Evolutionary conservation across 2,797 vertebrate genomes (phyloP).

Genomic region (Gobio occitaniae): DNA sequence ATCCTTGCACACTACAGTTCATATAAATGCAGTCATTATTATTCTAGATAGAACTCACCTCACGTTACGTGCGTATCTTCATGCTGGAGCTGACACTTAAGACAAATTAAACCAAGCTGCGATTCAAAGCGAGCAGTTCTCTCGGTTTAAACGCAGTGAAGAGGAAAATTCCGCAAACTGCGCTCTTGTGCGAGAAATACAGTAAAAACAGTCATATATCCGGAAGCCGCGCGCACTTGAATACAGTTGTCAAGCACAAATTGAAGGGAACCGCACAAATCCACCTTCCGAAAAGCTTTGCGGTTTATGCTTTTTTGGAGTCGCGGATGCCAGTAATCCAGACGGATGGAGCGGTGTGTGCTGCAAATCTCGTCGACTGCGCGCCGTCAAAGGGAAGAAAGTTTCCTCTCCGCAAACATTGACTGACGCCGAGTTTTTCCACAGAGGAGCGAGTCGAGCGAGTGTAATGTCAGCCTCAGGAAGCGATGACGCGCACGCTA

Average conservation of each 20-base stretch:
- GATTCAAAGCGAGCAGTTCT: constrained; percentile 1
- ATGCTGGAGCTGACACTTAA: constrained; percentile 64
- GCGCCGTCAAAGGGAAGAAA: constrained; percentile 63
- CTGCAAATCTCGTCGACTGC: constrained; percentile 14
- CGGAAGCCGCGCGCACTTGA: constrained; percentile 73
- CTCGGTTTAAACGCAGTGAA: neutral
- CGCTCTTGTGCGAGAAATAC: neutral
- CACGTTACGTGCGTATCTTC: constrained; percentile 71
- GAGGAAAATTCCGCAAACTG: constrained; percentile 63
- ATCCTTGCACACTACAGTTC: neutral
- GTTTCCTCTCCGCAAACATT: constrained; percentile 68
- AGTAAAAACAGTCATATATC: constrained; percentile 68
- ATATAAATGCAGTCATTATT: neutral
- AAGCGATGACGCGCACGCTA: constrained; percentile 73
- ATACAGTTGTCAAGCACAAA: constrained; percentile 59
- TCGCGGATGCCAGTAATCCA: constrained; percentile 66
- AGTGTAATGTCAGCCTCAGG: constrained; percentile 76
- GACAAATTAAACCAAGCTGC: constrained; percentile 42
- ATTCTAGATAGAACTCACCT: constrained; percentile 70
- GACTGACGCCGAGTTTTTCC: constrained; percentile 64
- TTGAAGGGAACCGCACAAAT: constrained; percentile 47
- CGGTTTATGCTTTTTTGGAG: constrained; percentile 40
- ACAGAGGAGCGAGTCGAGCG: constrained; percentile 73
- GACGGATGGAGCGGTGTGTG: neutral
- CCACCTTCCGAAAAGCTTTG: constrained; percentile 40